A percentile compares a stretch with the other conserved stretches of the same genome.
phyloP scores from a whole-genome alignment of 2,888 invertebrate genomes.

The Urechis unicinctus region DNA sequence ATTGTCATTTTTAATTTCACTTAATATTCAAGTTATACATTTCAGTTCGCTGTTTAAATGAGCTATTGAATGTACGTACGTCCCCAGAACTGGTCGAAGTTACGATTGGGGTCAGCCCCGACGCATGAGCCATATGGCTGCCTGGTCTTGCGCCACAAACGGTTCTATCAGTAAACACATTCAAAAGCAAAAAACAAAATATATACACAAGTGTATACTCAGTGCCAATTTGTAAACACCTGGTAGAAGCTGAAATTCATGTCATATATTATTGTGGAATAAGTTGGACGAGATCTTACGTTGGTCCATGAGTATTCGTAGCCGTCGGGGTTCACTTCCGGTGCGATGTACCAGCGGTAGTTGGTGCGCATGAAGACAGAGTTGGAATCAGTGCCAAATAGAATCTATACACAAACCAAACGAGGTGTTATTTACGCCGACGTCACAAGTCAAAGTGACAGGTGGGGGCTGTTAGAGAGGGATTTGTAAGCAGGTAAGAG shows the following conservation, averaged over 20 bases:
- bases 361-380: slow-evolving; percentile 7
- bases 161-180: slow-evolving; percentile 3
- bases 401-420: slow-evolving; percentile 3
- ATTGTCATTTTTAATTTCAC: no score
- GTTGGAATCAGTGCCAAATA: slow-evolving; percentile 2
- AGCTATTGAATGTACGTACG: neutral
- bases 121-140: neutral
- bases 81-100: slow-evolving; percentile 9
- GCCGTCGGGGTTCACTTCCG: slow-evolving; percentile 8
- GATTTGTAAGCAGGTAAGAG: no score
- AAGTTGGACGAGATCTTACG: neutral
- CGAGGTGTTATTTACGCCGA: no score
- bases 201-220: no score
- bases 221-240: no score
- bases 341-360: slow-evolving; percentile 10
- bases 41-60: no score
- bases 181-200: no score
- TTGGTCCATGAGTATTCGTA: slow-evolving; percentile 2
- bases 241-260: no score
- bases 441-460: no score
- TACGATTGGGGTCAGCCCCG: slow-evolving; percentile 9
- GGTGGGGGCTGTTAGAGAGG: no score
- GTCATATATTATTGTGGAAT: neutral
- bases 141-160: slow-evolving; percentile 16
- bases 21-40: no score